Base-by-base conservation (phyloP, 2,797 vertebrate species). In the Clarias pachynema region DNA sequence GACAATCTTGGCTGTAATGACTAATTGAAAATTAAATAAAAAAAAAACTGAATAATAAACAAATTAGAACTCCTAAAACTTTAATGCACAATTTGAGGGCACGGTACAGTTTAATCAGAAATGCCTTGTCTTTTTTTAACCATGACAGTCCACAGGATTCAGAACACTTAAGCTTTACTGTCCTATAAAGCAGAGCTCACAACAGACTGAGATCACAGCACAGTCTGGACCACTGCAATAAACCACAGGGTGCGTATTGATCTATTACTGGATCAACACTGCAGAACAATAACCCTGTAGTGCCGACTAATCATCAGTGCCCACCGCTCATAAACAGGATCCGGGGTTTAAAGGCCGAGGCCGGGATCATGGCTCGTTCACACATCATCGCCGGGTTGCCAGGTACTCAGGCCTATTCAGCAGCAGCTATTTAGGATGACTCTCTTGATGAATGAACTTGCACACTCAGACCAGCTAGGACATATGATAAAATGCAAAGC, bases 281-380 rank as follows among this genome's bases (percentile, higher is more conserved):
- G 15, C 75, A 86, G 77, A 81, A 81, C 78, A 75, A 83, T 79
- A 72, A 79, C 40, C 20, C 69, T 62, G 77, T 56, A 59, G 56
- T 56, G 57, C 59, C 18, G 57, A 63, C 91, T 91, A 94, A 93
- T 94, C 92, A 91, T 93, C 92, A 93, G 89, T 89, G 93, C 93
- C 91, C 91, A 83, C 86, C 79, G 92, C 92, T 94, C 93, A 94
- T 94, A 94, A 94, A 95, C 80, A 91, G 92, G 90, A 90, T 29
- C 63, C 14, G 62, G 62, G 86, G 60, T 87, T 81, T 81, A 81
- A 81, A 80, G 53, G 82, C 49, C 5, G 37, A 84, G 77, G 53
- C 59, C 26, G 24, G 26, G 59, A 56, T 57, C 66, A 34, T 20
- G 37, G 44, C 68, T 24, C 5, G 1, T 44, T 80, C 60, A 26